Evolutionary conservation across 2,797 vertebrate genomes (phyloP).

Genomic region (Pipistrellus pygmaeus): DNA sequence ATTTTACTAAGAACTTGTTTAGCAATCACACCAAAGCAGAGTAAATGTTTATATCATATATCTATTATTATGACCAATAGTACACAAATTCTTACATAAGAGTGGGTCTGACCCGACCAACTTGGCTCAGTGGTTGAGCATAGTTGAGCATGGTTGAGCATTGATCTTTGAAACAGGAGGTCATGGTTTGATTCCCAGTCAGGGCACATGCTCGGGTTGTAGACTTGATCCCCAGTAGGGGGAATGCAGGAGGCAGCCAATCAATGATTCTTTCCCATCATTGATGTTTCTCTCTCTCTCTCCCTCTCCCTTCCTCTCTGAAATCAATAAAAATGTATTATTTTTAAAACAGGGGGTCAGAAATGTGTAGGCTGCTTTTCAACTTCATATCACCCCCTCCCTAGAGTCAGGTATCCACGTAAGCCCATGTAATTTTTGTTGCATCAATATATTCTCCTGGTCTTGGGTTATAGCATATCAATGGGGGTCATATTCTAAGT

Average conservation of each 20-base stretch:
- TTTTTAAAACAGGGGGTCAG: background rate
- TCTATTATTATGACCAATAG: background rate
- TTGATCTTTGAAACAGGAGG: no score
- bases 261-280: no score
- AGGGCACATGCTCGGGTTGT: no score
- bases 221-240: no score
- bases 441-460: background rate
- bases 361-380: background rate
- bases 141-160: no score
- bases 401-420: background rate
- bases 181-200: no score
- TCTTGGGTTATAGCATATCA: background rate
- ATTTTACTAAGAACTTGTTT: conserved; percentile 31
- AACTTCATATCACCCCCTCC: background rate
- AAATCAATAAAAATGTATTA: no score
- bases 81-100: background rate
- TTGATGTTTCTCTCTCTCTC: no score
- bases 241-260: no score
- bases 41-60: conserved; percentile 10
- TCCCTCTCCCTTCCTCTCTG: no score
- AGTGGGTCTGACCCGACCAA: background rate
- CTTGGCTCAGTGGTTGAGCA: no score
- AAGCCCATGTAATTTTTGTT: background rate
- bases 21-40: background rate
- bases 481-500: background rate